Base-by-base conservation (phyloP, 2,888 invertebrate genomes). In the Cabera pusaria region DNA sequence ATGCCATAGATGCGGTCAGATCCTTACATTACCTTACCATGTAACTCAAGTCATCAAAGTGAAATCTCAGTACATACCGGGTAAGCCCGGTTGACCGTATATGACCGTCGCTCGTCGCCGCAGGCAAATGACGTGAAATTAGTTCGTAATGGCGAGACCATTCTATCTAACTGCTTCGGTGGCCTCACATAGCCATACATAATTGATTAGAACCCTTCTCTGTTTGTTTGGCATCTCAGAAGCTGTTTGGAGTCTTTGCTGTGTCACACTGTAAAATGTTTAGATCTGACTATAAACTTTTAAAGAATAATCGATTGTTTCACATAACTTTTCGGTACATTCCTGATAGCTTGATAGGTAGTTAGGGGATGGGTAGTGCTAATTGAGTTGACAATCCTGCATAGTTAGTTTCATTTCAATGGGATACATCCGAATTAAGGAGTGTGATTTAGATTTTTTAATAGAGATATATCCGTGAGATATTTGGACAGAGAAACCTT, bases 41-140 rank as follows among this genome's bases (percentile, higher is more conserved):
- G 32, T 23, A 35, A 37, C 36, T 48, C 32, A 42, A 44, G 45
- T 40, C 44, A 44, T 48, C 43, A 48, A 47, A 40, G 42, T 10
- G 35, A 36, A 47, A 44, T 47, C 52, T 36, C 44, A 18, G 39
- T 22, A 29, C 26, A 37, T 37, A 25, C 14, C 25, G 6, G 34
- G 38, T 36, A 26, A 28, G 24, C 17, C 31, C 16, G 31, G 50
- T 49, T 44, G 67, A 36, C 41, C 58, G 74, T 71, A 33, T 74
- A 4, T n/a, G 81, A 74, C 76, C 78, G 72, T 71, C 67, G 71
- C 64, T 61, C 53, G 77, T 84, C 56, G 77, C 84, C 85, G 74
- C 86, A 86, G 77, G 84, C 86, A 87, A 88, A 89, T 85, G 85
- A 81, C 83, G 74, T 78, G 80, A 83, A 85, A 86, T 89, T 87